Evolutionary conservation across 1,140 invertebrate genomes (phyloP).

Genomic region (Melanaphis sacchari): DNA sequence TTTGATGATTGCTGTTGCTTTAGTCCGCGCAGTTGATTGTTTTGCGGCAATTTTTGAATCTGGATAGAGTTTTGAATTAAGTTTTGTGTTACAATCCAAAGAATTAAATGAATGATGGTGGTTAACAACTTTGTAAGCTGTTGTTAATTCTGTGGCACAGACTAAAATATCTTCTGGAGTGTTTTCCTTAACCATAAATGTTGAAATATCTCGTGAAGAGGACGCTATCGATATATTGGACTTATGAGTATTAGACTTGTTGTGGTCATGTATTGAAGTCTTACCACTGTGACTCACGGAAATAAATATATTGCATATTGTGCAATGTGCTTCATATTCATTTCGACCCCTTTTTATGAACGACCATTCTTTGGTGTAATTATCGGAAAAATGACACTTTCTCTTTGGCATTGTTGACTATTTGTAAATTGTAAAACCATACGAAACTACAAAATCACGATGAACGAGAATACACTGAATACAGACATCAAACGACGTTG

Average conservation of each 20-base stretch:
- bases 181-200: slow-evolving; percentile 14
- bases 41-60: slow-evolving; percentile 28
- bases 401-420: slow-evolving; percentile 45
- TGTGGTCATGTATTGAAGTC: slow-evolving; percentile 41
- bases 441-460: slow-evolving; percentile 27
- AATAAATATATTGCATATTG: slow-evolving; percentile 37
- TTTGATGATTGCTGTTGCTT: slow-evolving; percentile 60
- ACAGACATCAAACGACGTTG: slow-evolving; percentile 8
- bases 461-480: slow-evolving; percentile 10
- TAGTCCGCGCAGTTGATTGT: slow-evolving; percentile 57
- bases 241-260: slow-evolving; percentile 9
- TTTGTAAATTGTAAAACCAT: slow-evolving; percentile 34
- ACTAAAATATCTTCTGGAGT: slow-evolving; percentile 43
- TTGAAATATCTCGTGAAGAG: background rate
- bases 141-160: slow-evolving; percentile 59
- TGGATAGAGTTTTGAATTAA: slow-evolving; percentile 55
- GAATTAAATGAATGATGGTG: slow-evolving; percentile 59
- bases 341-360: slow-evolving; percentile 40
- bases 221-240: too few relatives aligned
- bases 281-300: slow-evolving; percentile 17
- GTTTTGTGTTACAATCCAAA: slow-evolving; percentile 59
- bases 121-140: slow-evolving; percentile 60
- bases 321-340: slow-evolving; percentile 30
- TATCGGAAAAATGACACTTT: slow-evolving; percentile 37
- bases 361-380: slow-evolving; percentile 28